Conservation (phyloP, 2,888 invertebrate genomes). For the Mystacides longicornis region DNA sequence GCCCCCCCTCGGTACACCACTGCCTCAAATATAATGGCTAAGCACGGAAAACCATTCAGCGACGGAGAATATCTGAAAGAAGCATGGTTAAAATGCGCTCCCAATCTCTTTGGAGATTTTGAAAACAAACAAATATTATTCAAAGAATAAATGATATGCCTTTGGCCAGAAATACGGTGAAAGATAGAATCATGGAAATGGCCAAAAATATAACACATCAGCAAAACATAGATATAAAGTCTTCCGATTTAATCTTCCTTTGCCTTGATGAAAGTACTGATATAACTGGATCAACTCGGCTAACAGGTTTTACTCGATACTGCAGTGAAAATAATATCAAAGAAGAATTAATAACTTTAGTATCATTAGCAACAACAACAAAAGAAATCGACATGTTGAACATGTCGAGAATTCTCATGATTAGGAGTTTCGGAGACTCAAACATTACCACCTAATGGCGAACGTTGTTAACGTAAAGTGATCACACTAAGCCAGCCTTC, state of each 20-base stretch:
- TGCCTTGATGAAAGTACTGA: conserved; percentile 26
- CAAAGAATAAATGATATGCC: conserved; percentile 12
- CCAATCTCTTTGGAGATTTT: conserved; percentile 15
- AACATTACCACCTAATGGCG: no score
- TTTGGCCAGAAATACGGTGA: conserved; percentile 14
- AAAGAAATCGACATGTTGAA: no score
- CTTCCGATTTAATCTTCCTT: conserved; percentile 23
- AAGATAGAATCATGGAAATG: conserved; percentile 11
- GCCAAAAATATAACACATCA: conserved; percentile 22
- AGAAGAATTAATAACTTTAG: no score
- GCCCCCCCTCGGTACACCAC: no score
- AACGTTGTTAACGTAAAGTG: no score
- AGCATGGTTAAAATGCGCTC: conserved; percentile 20
- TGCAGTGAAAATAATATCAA: conserved; percentile 10
- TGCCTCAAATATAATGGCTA: background rate
- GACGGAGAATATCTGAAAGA: conserved; percentile 12
- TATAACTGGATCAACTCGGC: conserved; percentile 22
- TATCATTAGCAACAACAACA: background rate
- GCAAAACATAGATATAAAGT: conserved; percentile 23
- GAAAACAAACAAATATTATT: conserved; percentile 16
- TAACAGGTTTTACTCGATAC: conserved; percentile 26
- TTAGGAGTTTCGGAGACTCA: no score
- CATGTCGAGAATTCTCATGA: no score
- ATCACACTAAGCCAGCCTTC: no score
- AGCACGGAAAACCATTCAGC: conserved; percentile 14